Base-by-base conservation (phyloP, 2,113 vertebrate genomes). In the Lichenostomus cassidix region DNA sequence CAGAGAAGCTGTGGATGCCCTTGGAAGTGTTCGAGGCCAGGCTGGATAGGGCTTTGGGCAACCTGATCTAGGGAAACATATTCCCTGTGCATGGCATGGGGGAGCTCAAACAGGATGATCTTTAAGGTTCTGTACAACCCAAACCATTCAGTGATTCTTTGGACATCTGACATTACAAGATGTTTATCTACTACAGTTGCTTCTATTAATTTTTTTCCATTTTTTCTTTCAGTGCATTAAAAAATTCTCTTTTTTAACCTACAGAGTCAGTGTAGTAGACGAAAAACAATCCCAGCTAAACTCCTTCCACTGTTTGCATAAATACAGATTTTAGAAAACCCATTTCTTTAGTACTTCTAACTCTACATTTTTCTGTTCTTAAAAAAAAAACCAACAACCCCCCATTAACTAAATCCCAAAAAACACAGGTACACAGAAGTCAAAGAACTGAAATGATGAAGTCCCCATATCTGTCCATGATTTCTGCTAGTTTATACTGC, bases 1-100 rank as follows among this genome's bases (percentile, higher is more conserved):
- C 37, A 58, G 31, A 35, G 50, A 88, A 73, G 52, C 33, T 52
- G 68, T 50, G 17, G 44, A 12, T 37, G 18, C 22, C 76, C 50
- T 7, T 50, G 12, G 18, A 44, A 65, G 12, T 33, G 77, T 5
- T 33, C 52, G 20, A 65, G 31, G 22, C 29, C 62, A 53, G 53
- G 53, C 13, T 60, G 62, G 53, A 39, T 9, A 2, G 20, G 20
- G 24, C 16, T 68, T 22, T n/a, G 20, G 52, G 9, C 23, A 39
- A 46, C 33, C 46, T 46, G 20, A 11, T 6, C 16, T 25, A 53
- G 24, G 1, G 28, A 20, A 53, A 46, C 15, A 10, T 19, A 29
- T 15, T 15, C 55, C 35, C 33, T 24, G 28, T 20, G 19, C 33
- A 14, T 18, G 28, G 15, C 0, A 5, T 4, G 1, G 11, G 1